These are phyloP conservation scores for Nasonia vitripennis DNA, from an alignment of 1,140 invertebrate genomes.

Conservation along the genomic window DNA sequence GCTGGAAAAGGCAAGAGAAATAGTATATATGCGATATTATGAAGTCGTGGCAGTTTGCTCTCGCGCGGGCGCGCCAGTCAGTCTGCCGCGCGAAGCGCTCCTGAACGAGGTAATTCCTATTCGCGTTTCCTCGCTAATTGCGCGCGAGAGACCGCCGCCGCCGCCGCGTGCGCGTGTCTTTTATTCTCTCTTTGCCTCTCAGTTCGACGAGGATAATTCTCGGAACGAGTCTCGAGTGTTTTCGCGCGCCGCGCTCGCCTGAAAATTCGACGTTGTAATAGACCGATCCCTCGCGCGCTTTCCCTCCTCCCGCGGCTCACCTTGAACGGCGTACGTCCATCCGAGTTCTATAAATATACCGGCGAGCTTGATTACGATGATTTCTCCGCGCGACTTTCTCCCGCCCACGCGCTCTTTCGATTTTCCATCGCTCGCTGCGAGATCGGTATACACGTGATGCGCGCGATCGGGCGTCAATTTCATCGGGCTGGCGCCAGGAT, in stretches of 20 bases:
- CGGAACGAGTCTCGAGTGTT: neutral
- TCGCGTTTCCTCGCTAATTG: slow-evolving; percentile 31
- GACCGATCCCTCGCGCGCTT: neutral
- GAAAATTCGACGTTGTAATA: no score
- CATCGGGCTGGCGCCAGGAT: neutral
- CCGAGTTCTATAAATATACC: neutral
- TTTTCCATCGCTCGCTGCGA: neutral
- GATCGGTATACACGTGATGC: neutral
- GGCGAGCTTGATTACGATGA: slow-evolving; percentile 5
- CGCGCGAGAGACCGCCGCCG: neutral
- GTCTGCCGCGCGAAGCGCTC: neutral
- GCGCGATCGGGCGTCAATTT: neutral
- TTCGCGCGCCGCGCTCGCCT: no score
- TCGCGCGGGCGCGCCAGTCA: neutral
- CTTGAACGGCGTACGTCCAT: slow-evolving; percentile 21
- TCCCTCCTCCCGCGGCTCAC: slow-evolving; percentile 2
- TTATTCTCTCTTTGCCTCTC: neutral
- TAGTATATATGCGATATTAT: neutral
- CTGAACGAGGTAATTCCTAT: neutral
- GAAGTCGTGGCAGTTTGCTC: neutral
- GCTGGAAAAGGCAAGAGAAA: neutral
- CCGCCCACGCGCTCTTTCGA: neutral
- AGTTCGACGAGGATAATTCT: neutral
- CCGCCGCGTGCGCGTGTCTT: neutral
- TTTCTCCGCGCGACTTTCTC: neutral